A percentile compares a stretch with the other conserved stretches of the same genome.
phyloP scores from a whole-genome alignment of 2,113 vertebrate species.

The Leiothrix lutea region DNA sequence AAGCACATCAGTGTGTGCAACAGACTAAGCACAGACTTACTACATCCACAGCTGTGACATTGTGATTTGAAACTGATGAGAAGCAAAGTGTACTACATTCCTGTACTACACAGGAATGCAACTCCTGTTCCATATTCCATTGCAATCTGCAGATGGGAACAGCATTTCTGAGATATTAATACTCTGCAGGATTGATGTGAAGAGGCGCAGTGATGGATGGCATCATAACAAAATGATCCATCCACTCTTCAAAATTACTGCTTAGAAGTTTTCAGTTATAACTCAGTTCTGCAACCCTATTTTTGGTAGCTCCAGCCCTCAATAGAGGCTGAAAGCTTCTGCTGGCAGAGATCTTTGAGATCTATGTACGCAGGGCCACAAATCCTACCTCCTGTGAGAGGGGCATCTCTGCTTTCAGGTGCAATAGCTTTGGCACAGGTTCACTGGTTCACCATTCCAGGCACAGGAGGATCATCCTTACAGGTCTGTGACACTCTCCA shows the following conservation, averaged over 20 bases:
- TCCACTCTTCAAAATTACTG: background rate
- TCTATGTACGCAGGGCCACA: rapidly evolving
- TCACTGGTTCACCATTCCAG: background rate
- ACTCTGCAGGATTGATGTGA: background rate
- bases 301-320: background rate
- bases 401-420: background rate
- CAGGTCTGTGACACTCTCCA: background rate
- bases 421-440: background rate
- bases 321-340: background rate
- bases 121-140: background rate
- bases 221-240: background rate
- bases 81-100: background rate
- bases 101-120: background rate
- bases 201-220: background rate
- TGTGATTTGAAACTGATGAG: background rate
- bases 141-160: background rate
- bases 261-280: background rate
- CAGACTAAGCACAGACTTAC: background rate
- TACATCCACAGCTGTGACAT: background rate
- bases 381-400: background rate
- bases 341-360: background rate
- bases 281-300: background rate
- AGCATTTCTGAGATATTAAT: constrained; percentile 2
- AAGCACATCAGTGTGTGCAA: background rate
- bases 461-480: background rate